A percentile compares a stretch with the other conserved stretches of the same genome.
phyloP scores from a whole-genome alignment of 2,113 vertebrate genomes.

The Raja brachyura region DNA sequence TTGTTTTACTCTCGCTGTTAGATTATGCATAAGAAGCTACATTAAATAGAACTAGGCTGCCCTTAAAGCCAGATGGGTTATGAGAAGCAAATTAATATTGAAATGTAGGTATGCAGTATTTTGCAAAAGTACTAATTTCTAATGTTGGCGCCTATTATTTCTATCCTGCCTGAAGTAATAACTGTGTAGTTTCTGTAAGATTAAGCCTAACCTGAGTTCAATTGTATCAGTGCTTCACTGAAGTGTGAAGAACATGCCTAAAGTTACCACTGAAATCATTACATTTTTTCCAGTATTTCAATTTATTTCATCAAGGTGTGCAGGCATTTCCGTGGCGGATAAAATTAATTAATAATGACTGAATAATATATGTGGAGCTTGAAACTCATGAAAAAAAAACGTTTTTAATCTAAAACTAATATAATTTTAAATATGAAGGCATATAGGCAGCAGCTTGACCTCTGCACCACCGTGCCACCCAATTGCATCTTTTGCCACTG shows the following conservation, averaged over 20 bases:
- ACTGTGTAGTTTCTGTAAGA: neutral
- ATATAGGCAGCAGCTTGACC: neutral
- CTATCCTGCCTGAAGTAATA: neutral
- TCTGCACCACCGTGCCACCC: too few species aligned
- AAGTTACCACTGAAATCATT: constrained; percentile 11
- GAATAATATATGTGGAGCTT: neutral
- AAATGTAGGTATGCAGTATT: neutral
- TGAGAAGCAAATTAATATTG: neutral
- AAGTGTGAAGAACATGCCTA: constrained; percentile 16
- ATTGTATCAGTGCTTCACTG: neutral
- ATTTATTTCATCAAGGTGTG: constrained; percentile 8
- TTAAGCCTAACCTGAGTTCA: constrained; percentile 7
- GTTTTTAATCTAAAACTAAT: neutral
- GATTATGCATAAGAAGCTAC: neutral
- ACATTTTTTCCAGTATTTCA: neutral
- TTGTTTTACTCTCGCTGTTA: neutral
- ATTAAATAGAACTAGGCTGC: neutral
- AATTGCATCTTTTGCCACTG: too few species aligned
- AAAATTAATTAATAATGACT: neutral
- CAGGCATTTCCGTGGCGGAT: neutral
- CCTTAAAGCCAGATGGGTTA: neutral
- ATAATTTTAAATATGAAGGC: too few species aligned
- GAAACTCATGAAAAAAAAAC: neutral
- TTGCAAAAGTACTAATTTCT: neutral
- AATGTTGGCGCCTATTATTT: neutral